These are phyloP conservation scores for Microtus pennsylvanicus DNA, from an alignment of 2,113 vertebrate species.

Conservation along the genomic window DNA sequence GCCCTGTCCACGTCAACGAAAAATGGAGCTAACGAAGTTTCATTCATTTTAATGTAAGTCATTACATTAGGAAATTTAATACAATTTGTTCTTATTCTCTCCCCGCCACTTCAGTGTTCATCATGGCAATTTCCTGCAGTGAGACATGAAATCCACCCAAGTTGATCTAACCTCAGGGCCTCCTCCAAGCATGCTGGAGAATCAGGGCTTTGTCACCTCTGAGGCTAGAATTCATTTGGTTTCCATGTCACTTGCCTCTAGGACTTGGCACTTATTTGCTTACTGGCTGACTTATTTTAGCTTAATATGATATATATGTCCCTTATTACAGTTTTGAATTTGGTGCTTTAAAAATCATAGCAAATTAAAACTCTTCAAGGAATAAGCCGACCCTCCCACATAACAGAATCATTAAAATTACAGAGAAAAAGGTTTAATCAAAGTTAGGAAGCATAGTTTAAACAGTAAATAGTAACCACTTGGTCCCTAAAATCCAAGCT, in stretches of 20 bases:
- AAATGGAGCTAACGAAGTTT: background rate
- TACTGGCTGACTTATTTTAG: slow-evolving; percentile 82
- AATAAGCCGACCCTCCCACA: background rate
- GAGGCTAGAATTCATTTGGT: slow-evolving; percentile 85
- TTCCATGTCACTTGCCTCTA: slow-evolving; percentile 81
- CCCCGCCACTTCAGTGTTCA: slow-evolving; percentile 59
- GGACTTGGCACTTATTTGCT: slow-evolving; percentile 81
- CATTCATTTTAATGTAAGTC: slow-evolving; percentile 35
- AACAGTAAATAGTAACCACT: slow-evolving; percentile 63
- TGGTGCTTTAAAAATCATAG: slow-evolving; percentile 83
- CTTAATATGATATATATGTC: slow-evolving; percentile 80
- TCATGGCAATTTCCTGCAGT: slow-evolving; percentile 77
- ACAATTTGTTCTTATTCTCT: background rate
- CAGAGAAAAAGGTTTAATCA: slow-evolving; percentile 59
- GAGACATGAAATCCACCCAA: slow-evolving; percentile 72
- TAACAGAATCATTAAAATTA: slow-evolving; percentile 75
- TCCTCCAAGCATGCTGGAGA: slow-evolving; percentile 76
- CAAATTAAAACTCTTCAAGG: slow-evolving; percentile 81
- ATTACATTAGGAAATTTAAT: slow-evolving; percentile 29
- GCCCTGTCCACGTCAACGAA: background rate
- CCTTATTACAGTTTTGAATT: slow-evolving; percentile 84
- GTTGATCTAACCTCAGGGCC: slow-evolving; percentile 78
- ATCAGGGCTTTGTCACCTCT: slow-evolving; percentile 78
- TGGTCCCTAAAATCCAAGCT: slow-evolving; percentile 75
- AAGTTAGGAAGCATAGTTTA: slow-evolving; percentile 55